These are phyloP conservation scores for Triplophysa tibetana DNA, from an alignment of 2,113 vertebrate species.

Conservation along the genomic window DNA sequence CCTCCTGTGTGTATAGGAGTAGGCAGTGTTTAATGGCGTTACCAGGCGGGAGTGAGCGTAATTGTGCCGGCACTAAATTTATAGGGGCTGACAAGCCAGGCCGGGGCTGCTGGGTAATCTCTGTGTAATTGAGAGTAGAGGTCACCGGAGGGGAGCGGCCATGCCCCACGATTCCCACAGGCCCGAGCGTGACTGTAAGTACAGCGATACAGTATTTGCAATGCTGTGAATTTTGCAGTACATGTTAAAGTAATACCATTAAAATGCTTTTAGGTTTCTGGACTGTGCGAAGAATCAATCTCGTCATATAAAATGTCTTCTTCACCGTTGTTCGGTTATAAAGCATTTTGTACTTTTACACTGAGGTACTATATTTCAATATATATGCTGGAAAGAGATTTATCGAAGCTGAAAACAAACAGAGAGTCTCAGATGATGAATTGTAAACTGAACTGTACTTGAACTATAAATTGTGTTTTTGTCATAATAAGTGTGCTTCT, in stretches of 20 bases:
- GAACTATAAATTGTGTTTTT: no score
- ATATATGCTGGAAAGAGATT: background rate
- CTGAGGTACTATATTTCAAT: background rate
- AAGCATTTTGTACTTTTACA: background rate
- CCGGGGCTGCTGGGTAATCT: constrained; percentile 56
- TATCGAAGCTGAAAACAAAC: background rate
- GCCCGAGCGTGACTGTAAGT: constrained; percentile 15
- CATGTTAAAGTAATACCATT: constrained; percentile 5
- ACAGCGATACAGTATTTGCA: constrained; percentile 8
- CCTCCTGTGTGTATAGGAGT: constrained; percentile 22
- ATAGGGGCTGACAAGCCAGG: constrained; percentile 51
- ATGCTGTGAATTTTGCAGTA: constrained; percentile 2
- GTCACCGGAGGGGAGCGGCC: constrained; percentile 42
- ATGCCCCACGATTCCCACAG: constrained; percentile 29
- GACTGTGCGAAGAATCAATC: background rate
- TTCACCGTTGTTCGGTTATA: background rate
- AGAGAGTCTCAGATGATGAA: no score
- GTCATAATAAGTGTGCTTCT: no score
- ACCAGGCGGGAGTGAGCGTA: constrained; percentile 48
- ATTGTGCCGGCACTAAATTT: constrained; percentile 51
- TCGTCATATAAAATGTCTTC: background rate
- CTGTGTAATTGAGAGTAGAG: constrained; percentile 57
- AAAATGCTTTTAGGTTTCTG: constrained; percentile 3
- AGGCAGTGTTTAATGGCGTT: constrained; percentile 53
- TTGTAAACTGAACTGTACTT: no score